These are phyloP conservation scores for Leucophora obtusa DNA, from an alignment of 2,888 invertebrate genomes.

Conservation along the genomic window DNA sequence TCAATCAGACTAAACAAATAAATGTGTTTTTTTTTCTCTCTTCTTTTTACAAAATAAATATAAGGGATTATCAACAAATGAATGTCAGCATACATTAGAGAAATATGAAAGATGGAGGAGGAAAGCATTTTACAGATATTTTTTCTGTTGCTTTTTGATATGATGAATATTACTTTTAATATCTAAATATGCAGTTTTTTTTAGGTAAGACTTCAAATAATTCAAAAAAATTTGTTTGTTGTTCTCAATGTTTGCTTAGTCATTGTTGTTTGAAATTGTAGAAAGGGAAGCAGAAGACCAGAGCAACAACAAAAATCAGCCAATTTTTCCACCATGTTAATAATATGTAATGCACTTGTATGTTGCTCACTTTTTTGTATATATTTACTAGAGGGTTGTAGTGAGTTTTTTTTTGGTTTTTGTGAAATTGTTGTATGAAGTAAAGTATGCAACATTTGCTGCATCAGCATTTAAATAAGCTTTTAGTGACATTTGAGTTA, in stretches of 20 bases:
- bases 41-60: constrained; percentile 70
- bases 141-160: neutral
- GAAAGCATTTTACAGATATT: constrained; percentile 13
- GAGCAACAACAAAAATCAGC: constrained; percentile 1
- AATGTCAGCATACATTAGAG: constrained; percentile 57
- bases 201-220: constrained; percentile 25
- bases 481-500: constrained; percentile 72
- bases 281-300: neutral
- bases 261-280: constrained; percentile 48
- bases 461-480: constrained; percentile 66
- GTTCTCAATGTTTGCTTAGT: constrained; percentile 51
- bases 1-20: constrained; percentile 79
- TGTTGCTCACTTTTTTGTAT: constrained; percentile 32
- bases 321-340: constrained; percentile 10
- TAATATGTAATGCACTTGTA: constrained; percentile 21
- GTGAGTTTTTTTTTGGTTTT: constrained; percentile 1
- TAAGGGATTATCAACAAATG: constrained; percentile 72
- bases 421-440: constrained; percentile 33
- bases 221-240: constrained; percentile 30
- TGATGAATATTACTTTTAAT: constrained; percentile 55
- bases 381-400: neutral
- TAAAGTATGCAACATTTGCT: constrained; percentile 59
- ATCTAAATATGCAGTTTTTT: constrained; percentile 59
- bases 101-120: constrained; percentile 28
- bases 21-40: constrained; percentile 10